Conservation (phyloP, 2,797 vertebrate species). For the Phoebastria nigripes region DNA sequence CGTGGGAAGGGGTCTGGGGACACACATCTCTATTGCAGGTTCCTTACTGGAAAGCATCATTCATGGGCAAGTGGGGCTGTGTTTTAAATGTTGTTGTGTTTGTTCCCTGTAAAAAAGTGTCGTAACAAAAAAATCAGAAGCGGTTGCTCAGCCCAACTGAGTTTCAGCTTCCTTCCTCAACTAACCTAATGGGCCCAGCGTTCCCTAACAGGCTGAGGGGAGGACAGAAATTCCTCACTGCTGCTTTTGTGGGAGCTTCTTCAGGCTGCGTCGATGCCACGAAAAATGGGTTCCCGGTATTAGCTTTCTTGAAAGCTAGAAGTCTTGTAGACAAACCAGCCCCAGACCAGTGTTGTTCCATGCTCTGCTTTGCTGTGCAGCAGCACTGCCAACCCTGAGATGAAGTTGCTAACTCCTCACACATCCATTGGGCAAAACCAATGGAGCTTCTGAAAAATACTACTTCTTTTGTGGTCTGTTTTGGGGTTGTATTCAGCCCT, state of each 20-base stretch:
- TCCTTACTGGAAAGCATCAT: neutral
- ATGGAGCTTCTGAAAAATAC: neutral
- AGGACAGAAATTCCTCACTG: neutral
- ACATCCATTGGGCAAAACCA: neutral
- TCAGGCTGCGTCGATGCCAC: neutral
- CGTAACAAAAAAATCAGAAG: neutral
- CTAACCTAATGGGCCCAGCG: neutral
- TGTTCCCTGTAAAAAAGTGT: neutral
- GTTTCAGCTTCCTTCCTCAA: neutral
- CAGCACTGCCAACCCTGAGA: neutral
- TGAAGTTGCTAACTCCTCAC: neutral
- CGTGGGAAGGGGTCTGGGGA: neutral
- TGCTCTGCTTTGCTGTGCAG: neutral
- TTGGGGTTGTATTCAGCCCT: neutral
- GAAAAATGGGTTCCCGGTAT: neutral
- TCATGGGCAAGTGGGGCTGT: neutral
- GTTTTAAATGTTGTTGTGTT: neutral
- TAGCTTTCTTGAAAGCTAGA: neutral
- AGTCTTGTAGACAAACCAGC: neutral
- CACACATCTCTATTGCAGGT: neutral
- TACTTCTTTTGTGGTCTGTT: neutral
- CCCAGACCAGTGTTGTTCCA: neutral
- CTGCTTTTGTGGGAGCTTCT: neutral
- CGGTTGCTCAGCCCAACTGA: neutral
- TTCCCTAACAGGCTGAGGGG: neutral